These are phyloP conservation scores for Atherix ibis DNA, from an alignment of 2,888 invertebrate genomes.

Conservation along the genomic window DNA sequence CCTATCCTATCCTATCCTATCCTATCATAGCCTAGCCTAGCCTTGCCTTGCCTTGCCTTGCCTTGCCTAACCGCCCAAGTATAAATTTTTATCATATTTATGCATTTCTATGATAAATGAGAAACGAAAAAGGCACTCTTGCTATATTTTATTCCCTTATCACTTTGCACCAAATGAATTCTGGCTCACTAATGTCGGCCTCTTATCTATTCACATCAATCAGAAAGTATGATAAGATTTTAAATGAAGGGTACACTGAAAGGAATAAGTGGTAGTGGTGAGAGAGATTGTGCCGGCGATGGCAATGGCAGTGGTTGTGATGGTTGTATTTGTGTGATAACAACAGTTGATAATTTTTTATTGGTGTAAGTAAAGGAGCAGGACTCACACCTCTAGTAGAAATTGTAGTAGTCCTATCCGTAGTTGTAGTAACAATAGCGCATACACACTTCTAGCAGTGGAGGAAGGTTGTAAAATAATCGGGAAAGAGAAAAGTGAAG, in stretches of 20 bases:
- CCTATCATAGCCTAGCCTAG: too few relatives aligned
- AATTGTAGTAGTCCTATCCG: too few relatives aligned
- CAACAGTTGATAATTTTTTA: neutral
- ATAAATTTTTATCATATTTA: constrained; percentile 26
- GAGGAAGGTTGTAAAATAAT: too few relatives aligned
- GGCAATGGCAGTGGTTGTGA: too few relatives aligned
- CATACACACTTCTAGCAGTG: too few relatives aligned
- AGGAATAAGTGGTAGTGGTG: constrained; percentile 4
- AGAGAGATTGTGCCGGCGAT: too few relatives aligned
- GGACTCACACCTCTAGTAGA: too few relatives aligned
- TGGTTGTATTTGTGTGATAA: neutral
- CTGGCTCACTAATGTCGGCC: constrained; percentile 14
- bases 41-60: too few relatives aligned
- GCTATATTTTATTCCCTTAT: constrained; percentile 34
- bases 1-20: too few relatives aligned
- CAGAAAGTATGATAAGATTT: constrained; percentile 33
- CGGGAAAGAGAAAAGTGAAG: too few relatives aligned
- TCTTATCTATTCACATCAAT: constrained; percentile 34
- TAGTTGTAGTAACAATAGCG: too few relatives aligned
- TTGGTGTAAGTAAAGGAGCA: too few relatives aligned
- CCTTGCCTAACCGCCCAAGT: constrained; percentile 12
- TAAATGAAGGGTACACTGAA: constrained; percentile 23
- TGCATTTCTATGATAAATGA: constrained; percentile 31
- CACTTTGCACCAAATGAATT: constrained; percentile 18
- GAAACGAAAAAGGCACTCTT: constrained; percentile 26